Evolutionary conservation across 2,888 invertebrate genomes (phyloP), one percentile per base, ranked within the genome.

Genomic region (Agrilus biguttatus): DNA sequence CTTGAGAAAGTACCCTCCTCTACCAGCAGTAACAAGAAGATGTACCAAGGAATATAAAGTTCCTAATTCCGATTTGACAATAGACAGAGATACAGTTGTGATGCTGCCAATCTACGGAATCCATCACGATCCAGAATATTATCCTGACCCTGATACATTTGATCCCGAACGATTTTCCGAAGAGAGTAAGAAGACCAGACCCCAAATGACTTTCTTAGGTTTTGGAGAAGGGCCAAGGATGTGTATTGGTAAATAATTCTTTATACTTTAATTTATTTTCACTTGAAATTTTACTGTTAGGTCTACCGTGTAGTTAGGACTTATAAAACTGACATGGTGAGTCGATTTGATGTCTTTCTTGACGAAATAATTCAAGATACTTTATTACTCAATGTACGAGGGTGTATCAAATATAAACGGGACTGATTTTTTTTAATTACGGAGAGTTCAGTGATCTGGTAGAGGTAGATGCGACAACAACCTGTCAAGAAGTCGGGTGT

Each of bases 81-180:
- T 67, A 8, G 58, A 59, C 35, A 56, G 57, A 43, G 66, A 61
- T 5, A 56, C 53, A 4, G 50, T 63, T 7, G 60, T 62, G 8
- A 14, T 40, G 13, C 17, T 45, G 12, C 33, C 42, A 8, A 37
- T 43, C 17, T 37, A 39, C n/a, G 45, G 28, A 4, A 23, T 43
- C 5, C 43, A 43, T 4, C 21, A 36, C 12, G 48, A 48, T 36
- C 45, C 46, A 12, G 45, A 48, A 12, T 40, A 40, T 23, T 48
- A 42, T 33, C 42, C 44, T 8, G 34, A 44, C 33, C 49, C 47
- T 2, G 44, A 49, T 5, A 23, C 17, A 8, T 49, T 47, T 33
- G 41, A 47, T 41, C 49, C 49, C 2, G 49, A 49, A 33, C 34
- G 49, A 36, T 49, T 49, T 37, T 39, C 41, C 7, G 39, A 42